These are phyloP conservation scores for Xenus cinereus DNA, from an alignment of 2,113 vertebrate species.

Conservation along the genomic window DNA sequence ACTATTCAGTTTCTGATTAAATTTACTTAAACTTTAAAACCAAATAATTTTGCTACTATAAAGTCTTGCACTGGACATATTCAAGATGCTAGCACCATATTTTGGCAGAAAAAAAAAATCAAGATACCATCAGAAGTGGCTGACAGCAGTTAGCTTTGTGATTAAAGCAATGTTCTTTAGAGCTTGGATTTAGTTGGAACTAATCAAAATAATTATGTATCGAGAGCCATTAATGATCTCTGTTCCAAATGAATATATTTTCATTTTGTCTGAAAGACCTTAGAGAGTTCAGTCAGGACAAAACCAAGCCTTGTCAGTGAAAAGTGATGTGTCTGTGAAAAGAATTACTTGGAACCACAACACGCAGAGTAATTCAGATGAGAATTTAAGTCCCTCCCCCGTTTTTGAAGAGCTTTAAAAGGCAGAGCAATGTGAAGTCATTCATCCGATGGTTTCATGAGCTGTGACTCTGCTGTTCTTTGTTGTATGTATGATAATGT, in stretches of 20 bases:
- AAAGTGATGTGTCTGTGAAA: conserved; percentile 46
- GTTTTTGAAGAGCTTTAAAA: conserved; percentile 75
- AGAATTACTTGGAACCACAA: conserved; percentile 44
- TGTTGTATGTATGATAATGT: conserved; percentile 60
- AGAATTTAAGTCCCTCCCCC: conserved; percentile 54
- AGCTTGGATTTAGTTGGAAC: conserved; percentile 61
- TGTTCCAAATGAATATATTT: conserved; percentile 59
- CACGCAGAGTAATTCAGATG: conserved; percentile 39
- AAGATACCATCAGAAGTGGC: conserved; percentile 4
- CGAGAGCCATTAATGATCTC: conserved; percentile 45
- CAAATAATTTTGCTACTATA: conserved; percentile 79
- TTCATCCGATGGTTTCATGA: conserved; percentile 45
- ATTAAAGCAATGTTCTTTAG: conserved; percentile 35
- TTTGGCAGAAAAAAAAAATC: conserved; percentile 40
- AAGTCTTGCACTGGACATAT: conserved; percentile 80
- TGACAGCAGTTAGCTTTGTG: conserved; percentile 56
- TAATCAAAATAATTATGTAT: conserved; percentile 26
- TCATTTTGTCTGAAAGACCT: conserved; percentile 59
- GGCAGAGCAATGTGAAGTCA: conserved; percentile 64
- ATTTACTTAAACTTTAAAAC: conserved; percentile 74
- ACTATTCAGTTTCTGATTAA: conserved; percentile 67
- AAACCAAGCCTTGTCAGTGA: conserved; percentile 33
- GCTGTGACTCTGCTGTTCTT: conserved; percentile 63
- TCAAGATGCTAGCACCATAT: conserved; percentile 60
- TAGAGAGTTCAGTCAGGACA: conserved; percentile 39